Base-by-base conservation (phyloP, 2,113 vertebrate genomes). In the Grammomys dolichurus region DNA sequence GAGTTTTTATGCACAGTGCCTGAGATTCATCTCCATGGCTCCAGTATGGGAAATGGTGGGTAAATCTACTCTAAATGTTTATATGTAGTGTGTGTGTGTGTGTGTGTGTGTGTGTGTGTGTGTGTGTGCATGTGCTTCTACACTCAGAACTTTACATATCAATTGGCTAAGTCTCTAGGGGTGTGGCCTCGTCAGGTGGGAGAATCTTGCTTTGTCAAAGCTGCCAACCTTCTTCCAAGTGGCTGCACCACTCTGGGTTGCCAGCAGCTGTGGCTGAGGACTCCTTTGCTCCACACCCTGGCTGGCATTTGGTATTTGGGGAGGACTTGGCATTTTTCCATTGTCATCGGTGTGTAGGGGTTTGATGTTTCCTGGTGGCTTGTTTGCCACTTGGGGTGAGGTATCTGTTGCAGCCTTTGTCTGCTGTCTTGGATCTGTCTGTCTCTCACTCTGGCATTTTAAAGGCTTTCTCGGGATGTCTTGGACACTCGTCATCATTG, bases 381-480 rank as follows among this genome's bases (percentile, higher is more conserved):
- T 6, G 0, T 51, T 10, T 31, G 40, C 70, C 63, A 0, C 22
- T 43, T 10, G 36, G 1, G 3, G 31, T 1, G 85, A 19, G 3
- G n/a, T 9, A 14, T 65, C 67, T 65, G 2, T 19, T 36, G 58
- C 0, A 14, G 20, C 24, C 87, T 10, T n/a, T 16, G 7, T 26
- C 89, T 51, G 56, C n/a, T 36, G 19, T 24, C 26, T 8, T 0
- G 19, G 82, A 63, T 69, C 33, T 13, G 6, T 12, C 12, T 13
- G 6, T 12, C 12, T 13, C 46, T 28, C 28, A 5, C 2, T 12
- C 33, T 58, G 43, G 70, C 4, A 10, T 28, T 40, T 43, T 40
- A 1, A 3, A 48, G n/a, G 5, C 3, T 3, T 31, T 54, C 26
- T 20, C 12, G 13, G 54, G 10, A 1, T 43, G 0, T n/a, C 58